Evolutionary conservation across 2,888 invertebrate genomes (phyloP).

Genomic region (Polyploca ridens): DNA sequence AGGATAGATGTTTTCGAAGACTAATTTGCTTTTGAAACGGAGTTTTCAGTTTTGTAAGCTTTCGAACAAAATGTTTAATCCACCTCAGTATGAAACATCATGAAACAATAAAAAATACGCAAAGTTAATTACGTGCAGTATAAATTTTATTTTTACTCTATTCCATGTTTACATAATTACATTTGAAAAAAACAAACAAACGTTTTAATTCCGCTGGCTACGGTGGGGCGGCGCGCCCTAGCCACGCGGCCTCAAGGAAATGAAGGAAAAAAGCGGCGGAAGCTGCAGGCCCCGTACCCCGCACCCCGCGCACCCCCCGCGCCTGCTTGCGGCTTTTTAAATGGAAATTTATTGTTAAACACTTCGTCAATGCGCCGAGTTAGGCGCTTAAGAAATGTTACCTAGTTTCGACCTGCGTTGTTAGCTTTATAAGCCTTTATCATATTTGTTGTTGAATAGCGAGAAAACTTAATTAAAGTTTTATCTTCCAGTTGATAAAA

Average conservation of each 20-base stretch:
- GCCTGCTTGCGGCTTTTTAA: conserved; percentile 80
- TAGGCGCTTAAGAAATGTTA: conserved; percentile 66
- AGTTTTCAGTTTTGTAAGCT: no score
- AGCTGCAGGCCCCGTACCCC: conserved; percentile 58
- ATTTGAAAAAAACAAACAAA: conserved; percentile 57
- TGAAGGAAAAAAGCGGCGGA: conserved; percentile 84
- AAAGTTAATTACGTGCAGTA: neutral
- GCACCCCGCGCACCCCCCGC: conserved; percentile 33
- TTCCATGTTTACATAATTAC: conserved; percentile 47
- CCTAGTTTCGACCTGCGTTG: conserved; percentile 57
- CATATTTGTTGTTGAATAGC: neutral
- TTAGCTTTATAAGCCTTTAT: conserved; percentile 18
- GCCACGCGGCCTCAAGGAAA: conserved; percentile 80
- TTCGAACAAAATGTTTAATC: neutral
- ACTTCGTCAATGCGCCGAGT: conserved; percentile 77
- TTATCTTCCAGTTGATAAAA: neutral
- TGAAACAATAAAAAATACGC: neutral
- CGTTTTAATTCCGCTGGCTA: conserved; percentile 69
- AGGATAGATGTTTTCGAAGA: no score
- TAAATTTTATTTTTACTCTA: conserved; percentile 21
- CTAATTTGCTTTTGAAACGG: no score
- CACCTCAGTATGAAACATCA: neutral
- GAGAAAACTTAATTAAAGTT: neutral
- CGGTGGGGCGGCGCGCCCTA: conserved; percentile 66
- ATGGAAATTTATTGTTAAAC: conserved; percentile 84